phyloP scores from a whole-genome alignment of 2,888 invertebrate species.

The Microctonus brassicae region DNA sequence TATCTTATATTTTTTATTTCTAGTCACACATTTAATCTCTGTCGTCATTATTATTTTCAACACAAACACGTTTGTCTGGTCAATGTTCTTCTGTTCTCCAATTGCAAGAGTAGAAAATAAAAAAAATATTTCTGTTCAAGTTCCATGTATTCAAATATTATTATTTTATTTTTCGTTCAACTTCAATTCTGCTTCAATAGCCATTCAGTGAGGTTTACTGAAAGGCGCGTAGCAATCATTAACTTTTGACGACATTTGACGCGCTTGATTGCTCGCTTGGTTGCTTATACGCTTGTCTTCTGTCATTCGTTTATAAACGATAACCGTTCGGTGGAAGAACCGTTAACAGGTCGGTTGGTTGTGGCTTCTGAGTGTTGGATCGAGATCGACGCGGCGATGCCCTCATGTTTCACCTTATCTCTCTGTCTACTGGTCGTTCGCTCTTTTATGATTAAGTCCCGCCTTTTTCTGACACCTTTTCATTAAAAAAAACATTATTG shows the following conservation, averaged over 20 bases:
- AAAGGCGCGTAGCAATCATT: constrained; percentile 23
- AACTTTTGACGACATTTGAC: constrained; percentile 39
- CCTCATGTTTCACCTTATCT: constrained; percentile 20
- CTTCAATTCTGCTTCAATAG: not conserved
- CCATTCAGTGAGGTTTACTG: not conserved
- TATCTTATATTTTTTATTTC: constrained; percentile 15
- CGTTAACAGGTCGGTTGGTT: constrained; percentile 56
- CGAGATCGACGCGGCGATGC: constrained; percentile 44
- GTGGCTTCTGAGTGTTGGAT: constrained; percentile 44
- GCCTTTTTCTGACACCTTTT: constrained; percentile 4
- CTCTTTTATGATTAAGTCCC: constrained; percentile 1
- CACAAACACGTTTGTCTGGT: constrained; percentile 11
- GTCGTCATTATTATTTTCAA: constrained; percentile 1
- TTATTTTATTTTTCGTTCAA: not conserved
- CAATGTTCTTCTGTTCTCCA: constrained; percentile 28
- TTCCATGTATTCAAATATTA: not conserved
- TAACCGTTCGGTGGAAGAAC: constrained; percentile 59
- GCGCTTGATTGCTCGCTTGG: constrained; percentile 11
- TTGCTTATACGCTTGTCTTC: constrained; percentile 8
- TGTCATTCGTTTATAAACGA: constrained; percentile 40
- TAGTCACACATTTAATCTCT: constrained; percentile 2
- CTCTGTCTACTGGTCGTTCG: constrained; percentile 10
- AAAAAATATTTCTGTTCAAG: not conserved
- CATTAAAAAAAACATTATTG: not conserved
- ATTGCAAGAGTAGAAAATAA: not conserved